Evolutionary conservation across 2,797 vertebrate species (phyloP).

Genomic region (Aeoliscus strigatus): DNA sequence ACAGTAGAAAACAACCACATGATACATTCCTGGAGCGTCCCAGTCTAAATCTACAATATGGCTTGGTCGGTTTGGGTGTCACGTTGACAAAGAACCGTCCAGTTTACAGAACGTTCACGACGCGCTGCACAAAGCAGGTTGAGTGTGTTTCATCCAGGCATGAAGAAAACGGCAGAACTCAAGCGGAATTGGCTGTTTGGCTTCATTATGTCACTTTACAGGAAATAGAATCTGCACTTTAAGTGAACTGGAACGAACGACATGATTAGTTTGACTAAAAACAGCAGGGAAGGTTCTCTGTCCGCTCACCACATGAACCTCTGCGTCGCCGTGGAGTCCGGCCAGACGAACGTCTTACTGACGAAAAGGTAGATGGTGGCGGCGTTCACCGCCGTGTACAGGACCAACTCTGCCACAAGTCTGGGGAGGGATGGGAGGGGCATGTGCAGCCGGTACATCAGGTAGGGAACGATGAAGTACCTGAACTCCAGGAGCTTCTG

Average conservation of each 20-base stretch:
- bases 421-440: conserved; percentile 79
- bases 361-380: conserved; percentile 87
- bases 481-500: conserved; percentile 94
- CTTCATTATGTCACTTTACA: no score
- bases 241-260: no score
- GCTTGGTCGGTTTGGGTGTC: conserved; percentile 37
- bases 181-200: no score
- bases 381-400: conserved; percentile 81
- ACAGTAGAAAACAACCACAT: no score
- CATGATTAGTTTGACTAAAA: no score
- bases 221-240: no score
- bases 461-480: conserved; percentile 93
- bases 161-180: no score
- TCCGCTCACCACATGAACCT: conserved; percentile 93
- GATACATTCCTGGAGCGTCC: conserved; percentile 2
- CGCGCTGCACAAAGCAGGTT: conserved; percentile 1
- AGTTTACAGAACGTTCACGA: no score
- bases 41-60: conserved; percentile 27
- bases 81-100: no score
- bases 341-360: conserved; percentile 87
- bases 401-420: conserved; percentile 79
- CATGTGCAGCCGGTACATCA: conserved; percentile 90
- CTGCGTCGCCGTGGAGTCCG: conserved; percentile 79
- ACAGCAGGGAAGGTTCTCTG: not conserved
- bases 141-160: no score